These are phyloP conservation scores for Ceratotherium simum DNA, from an alignment of 2,113 vertebrate species.

Conservation along the genomic window DNA sequence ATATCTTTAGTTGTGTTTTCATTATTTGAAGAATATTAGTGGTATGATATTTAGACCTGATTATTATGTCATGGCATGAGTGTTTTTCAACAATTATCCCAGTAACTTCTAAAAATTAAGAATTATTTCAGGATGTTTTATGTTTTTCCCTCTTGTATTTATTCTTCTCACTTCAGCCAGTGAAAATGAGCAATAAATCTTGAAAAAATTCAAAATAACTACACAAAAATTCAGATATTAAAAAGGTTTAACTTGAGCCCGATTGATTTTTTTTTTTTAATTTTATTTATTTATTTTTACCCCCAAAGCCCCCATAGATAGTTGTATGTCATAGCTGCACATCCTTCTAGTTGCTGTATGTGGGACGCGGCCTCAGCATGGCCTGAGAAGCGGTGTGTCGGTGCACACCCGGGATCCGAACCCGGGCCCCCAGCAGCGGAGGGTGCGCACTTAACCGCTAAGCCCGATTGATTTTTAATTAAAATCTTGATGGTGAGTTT, in stretches of 20 bases:
- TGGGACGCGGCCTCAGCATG: too few species aligned
- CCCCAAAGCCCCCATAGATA: too few species aligned
- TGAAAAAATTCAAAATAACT: constrained; percentile 18
- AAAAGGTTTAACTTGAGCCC: neutral
- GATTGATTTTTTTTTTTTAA: constrained; percentile 7
- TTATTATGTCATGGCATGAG: neutral
- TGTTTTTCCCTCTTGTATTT: neutral
- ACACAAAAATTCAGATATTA: neutral
- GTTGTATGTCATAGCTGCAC: too few species aligned
- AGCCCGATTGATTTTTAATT: constrained; percentile 25
- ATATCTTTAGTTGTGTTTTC: constrained; percentile 33
- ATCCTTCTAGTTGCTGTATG: too few species aligned
- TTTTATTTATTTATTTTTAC: too few species aligned
- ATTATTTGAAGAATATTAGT: constrained; percentile 37
- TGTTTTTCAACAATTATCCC: neutral
- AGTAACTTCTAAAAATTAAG: constrained; percentile 18
- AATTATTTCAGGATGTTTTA: constrained; percentile 29
- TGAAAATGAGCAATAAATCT: constrained; percentile 43
- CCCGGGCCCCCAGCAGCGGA: too few species aligned
- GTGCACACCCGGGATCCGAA: too few species aligned
- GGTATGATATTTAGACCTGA: neutral
- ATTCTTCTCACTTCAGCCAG: constrained; percentile 10
- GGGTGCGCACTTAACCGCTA: too few species aligned
- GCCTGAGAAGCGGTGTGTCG: too few species aligned
- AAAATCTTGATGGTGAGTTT: constrained; percentile 20